phyloP scores from a whole-genome alignment of 2,888 invertebrate species.

The Melanchra persicariae region DNA sequence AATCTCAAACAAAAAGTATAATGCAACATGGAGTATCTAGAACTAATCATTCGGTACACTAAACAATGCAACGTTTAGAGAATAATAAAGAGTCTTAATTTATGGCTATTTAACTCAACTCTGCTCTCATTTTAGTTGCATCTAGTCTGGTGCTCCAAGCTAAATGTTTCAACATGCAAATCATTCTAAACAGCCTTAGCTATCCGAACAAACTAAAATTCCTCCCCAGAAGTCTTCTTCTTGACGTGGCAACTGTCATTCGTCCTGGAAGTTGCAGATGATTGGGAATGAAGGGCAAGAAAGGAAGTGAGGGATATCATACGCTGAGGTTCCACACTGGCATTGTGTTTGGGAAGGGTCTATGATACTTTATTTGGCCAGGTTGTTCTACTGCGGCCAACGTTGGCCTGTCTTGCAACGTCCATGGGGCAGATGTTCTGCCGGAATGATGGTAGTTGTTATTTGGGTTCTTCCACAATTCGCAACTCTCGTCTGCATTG shows the following conservation, averaged over 20 bases:
- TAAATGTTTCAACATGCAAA: conserved; percentile 12
- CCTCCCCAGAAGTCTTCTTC: too few species aligned
- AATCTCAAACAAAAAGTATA: background rate
- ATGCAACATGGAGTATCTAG: background rate
- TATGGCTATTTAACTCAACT: background rate
- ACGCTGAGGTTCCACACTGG: background rate
- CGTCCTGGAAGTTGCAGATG: background rate
- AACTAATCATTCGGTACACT: background rate
- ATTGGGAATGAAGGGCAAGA: background rate
- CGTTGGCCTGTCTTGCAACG: background rate
- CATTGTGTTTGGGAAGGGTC: background rate
- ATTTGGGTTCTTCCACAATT: background rate
- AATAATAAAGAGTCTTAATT: conserved; percentile 8
- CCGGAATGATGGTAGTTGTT: background rate
- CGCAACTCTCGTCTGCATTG: background rate
- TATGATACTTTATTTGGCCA: background rate
- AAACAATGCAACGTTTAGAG: conserved; percentile 1
- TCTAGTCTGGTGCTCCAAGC: background rate
- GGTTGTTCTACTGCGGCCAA: background rate
- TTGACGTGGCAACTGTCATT: too few species aligned
- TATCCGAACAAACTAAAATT: background rate
- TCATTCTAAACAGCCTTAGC: background rate
- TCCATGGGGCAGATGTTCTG: background rate
- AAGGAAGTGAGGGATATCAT: too few species aligned
- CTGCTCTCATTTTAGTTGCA: conserved; percentile 1